Evolutionary conservation across 2,113 vertebrate genomes (phyloP), one percentile per base, ranked within the genome.

Genomic region (Atractosteus spatula): DNA sequence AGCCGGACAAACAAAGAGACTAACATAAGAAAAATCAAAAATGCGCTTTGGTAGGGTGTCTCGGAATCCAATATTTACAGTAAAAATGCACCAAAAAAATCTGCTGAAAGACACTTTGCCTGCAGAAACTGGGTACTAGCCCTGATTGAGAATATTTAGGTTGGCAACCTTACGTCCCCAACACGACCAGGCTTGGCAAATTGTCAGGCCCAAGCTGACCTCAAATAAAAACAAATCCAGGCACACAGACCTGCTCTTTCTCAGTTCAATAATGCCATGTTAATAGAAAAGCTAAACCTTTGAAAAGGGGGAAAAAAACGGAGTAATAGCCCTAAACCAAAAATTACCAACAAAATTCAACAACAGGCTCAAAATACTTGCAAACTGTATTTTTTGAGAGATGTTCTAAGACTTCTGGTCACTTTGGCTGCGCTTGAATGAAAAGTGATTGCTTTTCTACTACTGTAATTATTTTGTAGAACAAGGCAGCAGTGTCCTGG

Each of bases 111-210:
- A 75, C 66, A 55, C 8, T 71, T 69, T 68, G 77, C 71, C 69
- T 68, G 68, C 67, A 76, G 69, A 63, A 73, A 63, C 67, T 76
- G 69, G 72, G 76, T 80, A 71, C 70, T 55, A 14, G 71, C 75
- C 66, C 73, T 74, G 74, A 78, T 76, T 73, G 75, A 71, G 77
- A 80, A 75, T 82, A 75, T 82, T 82, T 82, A 69, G 62, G 55
- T 77, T 82, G 81, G 81, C 81, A 64, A 17, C 14, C 11, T n/a
- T 42, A 16, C 61, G 59, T 67, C 65, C 76, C 68, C 70, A 57
- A 73, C 74, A 68, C 62, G 41, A 78, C 61, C 70, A 75, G 77
- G 56, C 64, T 70, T 67, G 74, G 79, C 67, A 74, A 71, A 29
- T 3, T 16, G 47, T 11, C 43, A 16, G 47, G 64, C 74, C 76